Percentiles rank a stretch among this genome's conserved stretches.
Conservation (phyloP, 2,113 vertebrate species). For the Atrichornis clamosus region DNA sequence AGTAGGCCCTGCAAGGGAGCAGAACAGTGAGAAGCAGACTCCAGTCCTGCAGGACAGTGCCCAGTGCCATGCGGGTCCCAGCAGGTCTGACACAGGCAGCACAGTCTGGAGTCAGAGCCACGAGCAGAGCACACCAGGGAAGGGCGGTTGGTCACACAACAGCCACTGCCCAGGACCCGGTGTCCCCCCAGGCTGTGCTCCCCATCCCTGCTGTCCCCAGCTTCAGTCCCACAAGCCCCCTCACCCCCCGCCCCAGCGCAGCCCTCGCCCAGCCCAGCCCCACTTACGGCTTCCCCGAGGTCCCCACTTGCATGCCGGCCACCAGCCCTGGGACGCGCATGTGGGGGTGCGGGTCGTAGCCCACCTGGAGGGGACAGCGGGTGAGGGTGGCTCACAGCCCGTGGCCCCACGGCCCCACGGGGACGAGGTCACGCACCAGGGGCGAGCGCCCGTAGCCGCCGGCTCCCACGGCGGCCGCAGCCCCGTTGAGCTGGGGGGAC, state of each 20-base stretch:
- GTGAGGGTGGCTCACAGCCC: background rate
- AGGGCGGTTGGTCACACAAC: background rate
- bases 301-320: conserved; percentile 77
- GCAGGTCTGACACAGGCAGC: fast-evolving
- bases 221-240: background rate
- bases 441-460: conserved; percentile 81
- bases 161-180: too few relatives aligned
- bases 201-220: background rate
- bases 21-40: fast-evolving
- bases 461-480: conserved; percentile 50
- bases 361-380: conserved; percentile 68
- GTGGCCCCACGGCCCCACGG: fast-evolving
- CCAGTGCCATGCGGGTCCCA: fast-evolving
- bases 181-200: background rate
- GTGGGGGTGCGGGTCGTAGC: conserved; percentile 86
- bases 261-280: background rate
- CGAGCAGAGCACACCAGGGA: fast-evolving
- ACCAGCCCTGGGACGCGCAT: conserved; percentile 82
- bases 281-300: conserved; percentile 85
- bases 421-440: conserved; percentile 69
- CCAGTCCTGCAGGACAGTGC: fast-evolving
- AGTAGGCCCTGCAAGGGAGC: conserved; percentile 55
- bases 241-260: fast-evolving
- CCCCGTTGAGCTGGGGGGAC: conserved; percentile 85
- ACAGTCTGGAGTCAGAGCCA: fast-evolving